Conservation (phyloP, 2,113 vertebrate species). For the Cottus gobio region DNA sequence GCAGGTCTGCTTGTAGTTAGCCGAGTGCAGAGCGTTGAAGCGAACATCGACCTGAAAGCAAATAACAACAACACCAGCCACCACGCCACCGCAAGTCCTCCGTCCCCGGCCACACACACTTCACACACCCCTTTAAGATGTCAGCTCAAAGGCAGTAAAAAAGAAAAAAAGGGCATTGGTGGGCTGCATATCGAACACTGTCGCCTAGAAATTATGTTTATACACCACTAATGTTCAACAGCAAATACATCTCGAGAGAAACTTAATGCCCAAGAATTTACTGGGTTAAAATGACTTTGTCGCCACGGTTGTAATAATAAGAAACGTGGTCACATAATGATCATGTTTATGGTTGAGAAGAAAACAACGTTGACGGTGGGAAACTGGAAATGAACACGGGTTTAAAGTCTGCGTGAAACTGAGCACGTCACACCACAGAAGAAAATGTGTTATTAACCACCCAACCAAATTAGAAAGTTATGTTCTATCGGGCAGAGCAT, state of each 20-base stretch:
- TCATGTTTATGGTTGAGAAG: neutral
- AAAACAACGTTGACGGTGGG: neutral
- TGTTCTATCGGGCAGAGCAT: neutral
- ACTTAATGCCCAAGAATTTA: neutral
- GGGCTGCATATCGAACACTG: neutral
- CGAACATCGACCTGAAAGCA: slow-evolving; percentile 62
- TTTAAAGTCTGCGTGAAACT: neutral
- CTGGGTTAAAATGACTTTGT: neutral
- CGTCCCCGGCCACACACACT: slow-evolving; percentile 61
- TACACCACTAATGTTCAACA: slow-evolving; percentile 11
- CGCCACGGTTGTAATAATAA: neutral
- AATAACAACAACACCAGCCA: slow-evolving; percentile 63
- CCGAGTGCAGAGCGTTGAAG: slow-evolving; percentile 18
- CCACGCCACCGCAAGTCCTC: slow-evolving; percentile 43
- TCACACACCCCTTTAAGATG: slow-evolving; percentile 49
- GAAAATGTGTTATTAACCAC: neutral
- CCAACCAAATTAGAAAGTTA: neutral
- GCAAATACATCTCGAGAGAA: neutral
- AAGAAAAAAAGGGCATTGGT: neutral
- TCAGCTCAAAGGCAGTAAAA: slow-evolving; percentile 54
- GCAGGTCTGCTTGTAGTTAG: slow-evolving; percentile 61
- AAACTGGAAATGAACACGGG: neutral
- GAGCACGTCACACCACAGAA: neutral
- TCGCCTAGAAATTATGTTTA: neutral
- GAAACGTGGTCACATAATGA: neutral